Base-by-base conservation (phyloP, 2,113 vertebrate genomes). In the Myocastor coypus region DNA sequence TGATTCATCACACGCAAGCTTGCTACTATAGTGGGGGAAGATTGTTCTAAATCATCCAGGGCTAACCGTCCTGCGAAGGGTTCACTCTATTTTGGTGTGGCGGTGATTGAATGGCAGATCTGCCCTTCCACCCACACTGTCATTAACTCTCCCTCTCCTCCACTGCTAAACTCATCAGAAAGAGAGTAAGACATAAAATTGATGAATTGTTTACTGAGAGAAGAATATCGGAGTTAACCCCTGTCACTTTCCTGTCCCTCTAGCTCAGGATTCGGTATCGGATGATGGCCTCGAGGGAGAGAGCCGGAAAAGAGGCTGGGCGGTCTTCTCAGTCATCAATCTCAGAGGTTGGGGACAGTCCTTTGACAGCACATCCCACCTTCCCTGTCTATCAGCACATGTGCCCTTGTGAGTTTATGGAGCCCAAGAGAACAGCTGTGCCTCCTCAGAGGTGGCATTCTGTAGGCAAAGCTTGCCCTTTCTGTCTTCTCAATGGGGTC, bases 161-260 rank as follows among this genome's bases (percentile, higher is more conserved):
- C 4, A 34, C 85, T 57, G 3, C 83, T 32, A 81, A 84, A 57
- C 86, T 88, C 83, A 34, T 84, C 95, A 80, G 91, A 85, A 90
- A 75, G 94, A 90, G 32, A 85, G 52, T 32, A 37, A 91, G 80
- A 96, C 89, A 81, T 73, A 46, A 86, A 95, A 64, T 0, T 64
- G 83, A 96, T 85, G 77, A 91, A 92, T 80, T 91, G 95, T 92
- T 97, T 96, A 88, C 88, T 13, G 52, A 86, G 68, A 80, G 86
- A 82, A 95, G 93, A 97, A 59, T 85, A 87, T 89, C 89, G 55
- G 93, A 34, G 55, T 69, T 91, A 88, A 91, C 94, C 83, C n/a
- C 37, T 20, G n/a, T 46, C 88, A 81, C 87, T 66, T 93, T 77
- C 64, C 40, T 20, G 66, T 86, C 78, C 83, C 77, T 57, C 71